Base-by-base conservation (phyloP, 1,140 invertebrate genomes). In the Antheraea mylitta region DNA sequence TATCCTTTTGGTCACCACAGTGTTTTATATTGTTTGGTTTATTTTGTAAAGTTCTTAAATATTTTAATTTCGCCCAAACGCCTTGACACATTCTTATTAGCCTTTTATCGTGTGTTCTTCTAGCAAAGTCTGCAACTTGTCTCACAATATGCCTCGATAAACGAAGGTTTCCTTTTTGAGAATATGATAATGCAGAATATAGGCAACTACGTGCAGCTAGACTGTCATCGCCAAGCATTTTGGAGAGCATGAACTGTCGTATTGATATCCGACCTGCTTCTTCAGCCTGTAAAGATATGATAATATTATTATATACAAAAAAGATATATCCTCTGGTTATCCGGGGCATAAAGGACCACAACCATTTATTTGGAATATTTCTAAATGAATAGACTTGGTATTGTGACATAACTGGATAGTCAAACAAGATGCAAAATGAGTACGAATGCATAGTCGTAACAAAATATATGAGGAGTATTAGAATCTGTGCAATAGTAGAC, bases 201-300 rank as follows among this genome's bases (percentile, higher is more conserved):
- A 99, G 91, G 75, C 94, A 95, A 86, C 98, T 99, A 45, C 97
- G 93, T 7, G 96, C 94, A 53, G 96, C 94, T 66, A 97, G 89
- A 42, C 94, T 92, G 0, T 97, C 96, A 94, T 99, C 97, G 7
- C 96, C 96, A 19, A 98, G 89, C 77, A 95, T 93, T 30, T 96
- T 77, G 3, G 98, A 97, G 42, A 99, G 92, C 78, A 94, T 93
- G 66, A 98, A 94, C 86, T 99, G 98, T 75, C 95, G 91, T 13
- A 95, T 16, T 7, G 98, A 98, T 83, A 98, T 98, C 88, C 95
- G 95, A 0, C 97, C 97, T 64, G 98, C 98, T 73, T 96, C 95
- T 80, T 96, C 92, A 68, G 98, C 97, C 97, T 98, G 81, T 59
- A 91, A 87, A 76, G 58, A 77, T 66, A 80, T 53, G 5, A 16